phyloP scores from a whole-genome alignment of 2,113 vertebrate genomes.

The Microcebus ravelobensis region DNA sequence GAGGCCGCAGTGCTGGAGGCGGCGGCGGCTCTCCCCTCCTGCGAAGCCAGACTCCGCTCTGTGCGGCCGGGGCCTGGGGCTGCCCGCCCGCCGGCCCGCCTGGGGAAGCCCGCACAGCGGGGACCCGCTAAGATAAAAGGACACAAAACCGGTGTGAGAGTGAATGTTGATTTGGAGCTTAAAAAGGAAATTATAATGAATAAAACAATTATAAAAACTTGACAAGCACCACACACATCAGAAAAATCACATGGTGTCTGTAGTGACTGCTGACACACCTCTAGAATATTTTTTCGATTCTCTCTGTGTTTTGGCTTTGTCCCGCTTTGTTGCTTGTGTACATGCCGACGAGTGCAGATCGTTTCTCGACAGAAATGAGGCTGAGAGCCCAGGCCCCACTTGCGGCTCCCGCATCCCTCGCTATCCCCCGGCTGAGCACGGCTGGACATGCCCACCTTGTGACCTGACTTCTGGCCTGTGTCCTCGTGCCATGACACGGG shows the following conservation, averaged over 20 bases:
- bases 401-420: neutral
- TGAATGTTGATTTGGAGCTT: neutral
- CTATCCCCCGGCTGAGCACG: neutral
- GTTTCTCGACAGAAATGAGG: neutral
- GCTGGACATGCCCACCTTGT: fast-evolving
- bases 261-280: neutral
- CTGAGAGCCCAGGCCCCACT: neutral
- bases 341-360: neutral
- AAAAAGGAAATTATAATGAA: neutral
- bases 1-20: neutral
- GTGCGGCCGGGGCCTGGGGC: neutral
- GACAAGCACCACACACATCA: neutral
- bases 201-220: neutral
- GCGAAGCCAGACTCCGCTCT: neutral
- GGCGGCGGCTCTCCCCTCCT: neutral
- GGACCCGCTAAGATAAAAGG: neutral
- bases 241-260: neutral
- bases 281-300: neutral
- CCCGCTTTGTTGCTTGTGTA: neutral
- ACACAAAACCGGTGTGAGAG: neutral
- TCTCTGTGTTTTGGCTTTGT: neutral
- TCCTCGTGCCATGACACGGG: neutral
- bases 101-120: neutral
- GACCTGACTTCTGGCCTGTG: neutral
- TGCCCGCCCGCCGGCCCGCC: neutral